Conservation (phyloP, 2,797 vertebrate genomes). For the Toxotes lorentzi region DNA sequence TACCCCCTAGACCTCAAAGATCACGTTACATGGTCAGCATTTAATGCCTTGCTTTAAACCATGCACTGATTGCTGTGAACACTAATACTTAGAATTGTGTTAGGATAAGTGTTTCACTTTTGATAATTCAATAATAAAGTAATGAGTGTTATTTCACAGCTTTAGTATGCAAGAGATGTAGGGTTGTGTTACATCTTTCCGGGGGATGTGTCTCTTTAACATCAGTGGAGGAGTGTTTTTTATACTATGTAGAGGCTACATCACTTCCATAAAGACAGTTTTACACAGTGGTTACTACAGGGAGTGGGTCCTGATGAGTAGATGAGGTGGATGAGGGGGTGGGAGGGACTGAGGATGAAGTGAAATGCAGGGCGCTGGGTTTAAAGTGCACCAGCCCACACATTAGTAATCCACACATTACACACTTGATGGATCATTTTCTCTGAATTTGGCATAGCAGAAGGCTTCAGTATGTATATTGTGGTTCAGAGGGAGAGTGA, state of each 20-base stretch:
- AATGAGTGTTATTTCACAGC: slow-evolving; percentile 59
- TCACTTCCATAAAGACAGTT: slow-evolving; percentile 11
- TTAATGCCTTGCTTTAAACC: slow-evolving; percentile 59
- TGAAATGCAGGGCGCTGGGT: slow-evolving; percentile 12
- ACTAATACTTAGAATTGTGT: slow-evolving; percentile 59
- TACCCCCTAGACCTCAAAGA: slow-evolving; percentile 56
- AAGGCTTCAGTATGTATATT: not conserved
- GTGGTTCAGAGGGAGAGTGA: slow-evolving; percentile 1
- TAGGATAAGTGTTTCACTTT: slow-evolving; percentile 71
- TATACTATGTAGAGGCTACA: not conserved
- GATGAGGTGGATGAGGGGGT: not conserved
- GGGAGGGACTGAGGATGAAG: not conserved
- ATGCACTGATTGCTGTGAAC: slow-evolving; percentile 61
- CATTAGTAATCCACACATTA: slow-evolving; percentile 56
- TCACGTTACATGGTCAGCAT: slow-evolving; percentile 65
- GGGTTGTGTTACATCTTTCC: slow-evolving; percentile 48
- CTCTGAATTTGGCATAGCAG: slow-evolving; percentile 6
- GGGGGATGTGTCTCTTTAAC: slow-evolving; percentile 8
- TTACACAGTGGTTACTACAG: slow-evolving; percentile 3
- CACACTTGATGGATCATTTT: slow-evolving; percentile 31
- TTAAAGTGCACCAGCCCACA: slow-evolving; percentile 52
- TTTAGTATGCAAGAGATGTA: slow-evolving; percentile 37
- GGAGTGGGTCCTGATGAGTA: not conserved
- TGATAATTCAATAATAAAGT: slow-evolving; percentile 60
- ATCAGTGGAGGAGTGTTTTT: slow-evolving; percentile 8